Conservation (phyloP, 2,113 vertebrate genomes). For the Paramormyrops kingsleyae region DNA sequence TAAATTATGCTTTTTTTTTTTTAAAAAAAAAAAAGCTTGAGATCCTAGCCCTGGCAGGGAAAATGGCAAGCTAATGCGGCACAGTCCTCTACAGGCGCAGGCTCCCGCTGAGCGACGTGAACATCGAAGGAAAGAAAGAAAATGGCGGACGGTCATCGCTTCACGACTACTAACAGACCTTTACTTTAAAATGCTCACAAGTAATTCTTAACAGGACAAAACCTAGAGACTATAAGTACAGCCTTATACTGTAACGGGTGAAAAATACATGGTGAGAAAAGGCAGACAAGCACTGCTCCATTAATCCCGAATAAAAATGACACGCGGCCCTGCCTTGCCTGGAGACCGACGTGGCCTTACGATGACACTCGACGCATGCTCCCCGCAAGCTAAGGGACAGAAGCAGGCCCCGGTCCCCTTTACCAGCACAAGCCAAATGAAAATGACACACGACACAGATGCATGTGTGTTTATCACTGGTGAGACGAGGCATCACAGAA, state of each 20-base stretch:
- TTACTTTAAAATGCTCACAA: not conserved
- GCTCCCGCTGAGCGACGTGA: not conserved
- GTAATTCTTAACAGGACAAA: not conserved
- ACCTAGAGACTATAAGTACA: not conserved
- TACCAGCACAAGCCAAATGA: not conserved
- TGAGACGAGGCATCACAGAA: not conserved
- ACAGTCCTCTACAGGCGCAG: not conserved
- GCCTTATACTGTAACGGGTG: not conserved
- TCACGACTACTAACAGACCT: not conserved
- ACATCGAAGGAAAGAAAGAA: not conserved
- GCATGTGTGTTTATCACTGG: not conserved
- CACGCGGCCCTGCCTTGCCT: not conserved
- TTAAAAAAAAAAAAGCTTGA: not conserved
- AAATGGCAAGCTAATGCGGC: not conserved
- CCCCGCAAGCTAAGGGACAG: not conserved
- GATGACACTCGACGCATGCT: not conserved
- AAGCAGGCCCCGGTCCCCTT: not conserved
- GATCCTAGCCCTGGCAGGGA: not conserved
- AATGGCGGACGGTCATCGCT: not conserved
- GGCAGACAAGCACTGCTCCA: not conserved
- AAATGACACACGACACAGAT: not conserved
- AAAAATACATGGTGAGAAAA: not conserved
- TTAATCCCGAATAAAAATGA: not conserved
- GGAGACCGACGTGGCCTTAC: not conserved
- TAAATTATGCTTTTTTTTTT: not conserved